Percentiles rank a stretch among this genome's conserved stretches.
Conservation (phyloP, 1,140 invertebrate genomes). For the Achroia grisella region DNA sequence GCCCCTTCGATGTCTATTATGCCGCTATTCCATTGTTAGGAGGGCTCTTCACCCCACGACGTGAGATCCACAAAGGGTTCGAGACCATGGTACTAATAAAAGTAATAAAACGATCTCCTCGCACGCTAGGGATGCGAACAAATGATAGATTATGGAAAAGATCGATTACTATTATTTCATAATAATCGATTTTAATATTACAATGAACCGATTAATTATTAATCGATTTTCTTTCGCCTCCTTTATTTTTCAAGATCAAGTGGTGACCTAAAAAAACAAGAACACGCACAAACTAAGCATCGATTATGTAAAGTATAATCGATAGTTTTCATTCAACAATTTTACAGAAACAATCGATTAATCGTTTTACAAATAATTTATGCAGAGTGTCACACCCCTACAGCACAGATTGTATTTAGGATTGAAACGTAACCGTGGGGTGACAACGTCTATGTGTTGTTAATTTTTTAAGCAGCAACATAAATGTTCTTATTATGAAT, state of each 20-base stretch:
- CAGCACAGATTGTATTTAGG: neutral
- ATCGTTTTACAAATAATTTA: too few relatives aligned
- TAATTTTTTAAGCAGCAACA: neutral
- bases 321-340: too few relatives aligned
- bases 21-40: slow-evolving; percentile 30
- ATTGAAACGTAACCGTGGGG: neutral
- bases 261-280: too few relatives aligned
- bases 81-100: slow-evolving; percentile 4
- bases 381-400: too few relatives aligned
- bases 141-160: slow-evolving; percentile 1
- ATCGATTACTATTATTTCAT: neutral
- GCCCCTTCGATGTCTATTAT: slow-evolving; percentile 15
- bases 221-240: too few relatives aligned
- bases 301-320: too few relatives aligned
- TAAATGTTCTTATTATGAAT: neutral
- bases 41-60: slow-evolving; percentile 34
- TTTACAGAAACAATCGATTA: too few relatives aligned
- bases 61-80: slow-evolving; percentile 45
- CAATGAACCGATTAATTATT: neutral
- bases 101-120: slow-evolving; percentile 28
- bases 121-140: slow-evolving; percentile 18
- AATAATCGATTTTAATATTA: neutral
- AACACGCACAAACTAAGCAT: too few relatives aligned
- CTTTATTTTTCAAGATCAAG: too few relatives aligned
- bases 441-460: neutral